These are phyloP conservation scores for Cryptoleucopteryx plumbea DNA, from an alignment of 2,113 vertebrate genomes.

Conservation along the genomic window DNA sequence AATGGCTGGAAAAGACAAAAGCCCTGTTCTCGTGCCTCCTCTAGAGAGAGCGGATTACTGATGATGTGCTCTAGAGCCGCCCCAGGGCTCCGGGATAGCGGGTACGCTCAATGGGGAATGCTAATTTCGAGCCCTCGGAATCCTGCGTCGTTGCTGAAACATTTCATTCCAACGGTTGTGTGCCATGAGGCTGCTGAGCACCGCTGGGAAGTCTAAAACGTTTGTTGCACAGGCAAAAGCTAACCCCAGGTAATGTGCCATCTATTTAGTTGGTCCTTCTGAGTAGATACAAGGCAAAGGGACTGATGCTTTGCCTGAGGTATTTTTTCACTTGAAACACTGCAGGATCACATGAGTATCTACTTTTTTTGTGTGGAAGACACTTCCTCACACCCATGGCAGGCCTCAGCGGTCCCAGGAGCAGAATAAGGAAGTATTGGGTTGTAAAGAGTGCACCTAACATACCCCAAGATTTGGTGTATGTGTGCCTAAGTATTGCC, in stretches of 20 bases:
- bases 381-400: neutral
- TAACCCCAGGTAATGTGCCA: neutral
- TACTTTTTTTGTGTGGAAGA: neutral
- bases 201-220: rapidly evolving
- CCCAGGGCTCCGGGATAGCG: neutral
- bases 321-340: neutral
- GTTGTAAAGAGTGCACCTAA: neutral
- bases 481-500: neutral
- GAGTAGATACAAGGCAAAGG: neutral
- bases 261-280: neutral
- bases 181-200: neutral
- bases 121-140: neutral
- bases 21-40: neutral
- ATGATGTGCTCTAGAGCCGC: neutral
- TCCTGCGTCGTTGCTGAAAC: neutral
- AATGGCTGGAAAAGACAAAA: conserved; percentile 6
- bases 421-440: neutral
- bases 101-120: neutral
- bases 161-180: neutral
- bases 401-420: neutral
- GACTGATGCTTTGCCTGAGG: neutral
- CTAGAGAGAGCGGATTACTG: neutral
- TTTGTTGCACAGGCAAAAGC: neutral
- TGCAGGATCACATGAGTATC: neutral
- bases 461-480: neutral